phyloP scores from a whole-genome alignment of 2,797 vertebrate species.

The Echiichthys vipera region DNA sequence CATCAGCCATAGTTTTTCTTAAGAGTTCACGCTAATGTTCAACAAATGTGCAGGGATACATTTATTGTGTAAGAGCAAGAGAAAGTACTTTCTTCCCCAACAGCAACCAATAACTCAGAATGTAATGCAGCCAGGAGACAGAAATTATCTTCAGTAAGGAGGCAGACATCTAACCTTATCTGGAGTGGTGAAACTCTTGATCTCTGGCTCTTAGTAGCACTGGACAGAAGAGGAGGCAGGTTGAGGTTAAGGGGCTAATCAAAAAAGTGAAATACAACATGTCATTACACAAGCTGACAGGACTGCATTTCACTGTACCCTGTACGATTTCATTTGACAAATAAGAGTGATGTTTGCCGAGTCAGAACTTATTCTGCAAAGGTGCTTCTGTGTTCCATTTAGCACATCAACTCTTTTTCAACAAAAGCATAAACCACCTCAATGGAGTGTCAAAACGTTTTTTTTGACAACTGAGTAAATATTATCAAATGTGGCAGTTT shows the following conservation, averaged over 20 bases:
- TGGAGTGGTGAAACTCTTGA: constrained; percentile 18
- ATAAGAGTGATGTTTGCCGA: too few relatives aligned
- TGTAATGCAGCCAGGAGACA: constrained; percentile 2
- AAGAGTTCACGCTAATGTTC: constrained; percentile 3
- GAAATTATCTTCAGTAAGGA: neutral
- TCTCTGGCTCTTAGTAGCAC: constrained; percentile 10
- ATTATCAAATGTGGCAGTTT: too few relatives aligned
- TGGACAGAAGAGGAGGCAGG: neutral
- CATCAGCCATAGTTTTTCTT: constrained; percentile 1
- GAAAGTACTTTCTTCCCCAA: neutral
- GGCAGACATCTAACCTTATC: neutral
- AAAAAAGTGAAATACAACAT: neutral
- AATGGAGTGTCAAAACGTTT: too few relatives aligned
- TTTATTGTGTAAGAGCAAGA: neutral
- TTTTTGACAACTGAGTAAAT: too few relatives aligned
- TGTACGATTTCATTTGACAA: too few relatives aligned
- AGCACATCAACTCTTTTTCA: too few relatives aligned
- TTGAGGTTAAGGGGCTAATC: neutral
- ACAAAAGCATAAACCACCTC: too few relatives aligned
- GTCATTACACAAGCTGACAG: neutral
- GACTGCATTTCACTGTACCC: too few relatives aligned
- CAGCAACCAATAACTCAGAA: neutral
- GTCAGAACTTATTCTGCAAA: too few relatives aligned
- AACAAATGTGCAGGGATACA: neutral
- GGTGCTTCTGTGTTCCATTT: too few relatives aligned